These are phyloP conservation scores for Ophthalmotilapia sp. DNA, from an alignment of 2,113 vertebrate genomes.

Conservation along the genomic window DNA sequence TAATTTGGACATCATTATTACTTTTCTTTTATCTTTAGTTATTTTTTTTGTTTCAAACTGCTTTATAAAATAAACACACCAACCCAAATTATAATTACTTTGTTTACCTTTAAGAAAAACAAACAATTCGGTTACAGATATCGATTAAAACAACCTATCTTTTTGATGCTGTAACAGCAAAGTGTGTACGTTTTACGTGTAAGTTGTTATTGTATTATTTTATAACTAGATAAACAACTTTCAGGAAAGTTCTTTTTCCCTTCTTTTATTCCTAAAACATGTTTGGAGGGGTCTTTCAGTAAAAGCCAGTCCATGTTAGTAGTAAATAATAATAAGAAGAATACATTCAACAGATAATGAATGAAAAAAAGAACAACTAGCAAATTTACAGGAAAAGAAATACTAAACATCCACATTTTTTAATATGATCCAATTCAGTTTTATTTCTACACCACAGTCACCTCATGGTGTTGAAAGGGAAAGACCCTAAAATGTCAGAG, in stretches of 20 bases:
- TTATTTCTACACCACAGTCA: not conserved
- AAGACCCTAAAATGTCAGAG: not conserved
- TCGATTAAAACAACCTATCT: not conserved
- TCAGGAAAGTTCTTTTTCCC: not conserved
- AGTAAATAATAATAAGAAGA: rapidly evolving
- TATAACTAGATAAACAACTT: not conserved
- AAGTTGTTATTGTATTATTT: not conserved
- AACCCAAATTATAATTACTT: not conserved
- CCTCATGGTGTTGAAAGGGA: not conserved
- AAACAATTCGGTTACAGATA: not conserved
- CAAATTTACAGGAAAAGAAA: not conserved
- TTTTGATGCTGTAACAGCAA: not conserved
- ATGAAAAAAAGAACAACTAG: not conserved
- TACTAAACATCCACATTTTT: not conserved
- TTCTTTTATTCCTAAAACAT: not conserved
- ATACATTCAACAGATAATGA: not conserved
- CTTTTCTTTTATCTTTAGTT: not conserved
- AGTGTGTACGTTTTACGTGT: not conserved
- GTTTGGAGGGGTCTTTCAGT: not conserved
- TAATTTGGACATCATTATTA: not conserved
- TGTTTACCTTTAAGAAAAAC: not conserved
- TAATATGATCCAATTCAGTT: not conserved
- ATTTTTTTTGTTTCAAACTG: not conserved
- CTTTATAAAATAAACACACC: not conserved
- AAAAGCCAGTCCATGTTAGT: not conserved